Base-by-base conservation (phyloP, 2,888 invertebrate species). In the Drosophila siamana region DNA sequence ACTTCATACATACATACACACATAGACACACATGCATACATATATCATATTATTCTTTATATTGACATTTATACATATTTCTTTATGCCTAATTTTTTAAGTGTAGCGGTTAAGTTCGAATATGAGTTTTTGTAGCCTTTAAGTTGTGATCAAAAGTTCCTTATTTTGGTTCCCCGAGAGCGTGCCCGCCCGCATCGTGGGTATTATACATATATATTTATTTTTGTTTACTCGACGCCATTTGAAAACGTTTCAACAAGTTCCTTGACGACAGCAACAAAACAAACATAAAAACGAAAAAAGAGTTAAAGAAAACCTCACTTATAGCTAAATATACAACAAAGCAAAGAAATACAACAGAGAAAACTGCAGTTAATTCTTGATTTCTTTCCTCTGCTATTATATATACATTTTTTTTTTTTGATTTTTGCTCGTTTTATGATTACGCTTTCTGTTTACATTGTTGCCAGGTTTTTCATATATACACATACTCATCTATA, bases 101-200 rank as follows among this genome's bases (percentile, higher is more conserved):
- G 74, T 48, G 54, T 69, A 81, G 59, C 19, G 5, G 4, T 19
- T 74, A 73, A 73, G 69, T 62, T 63, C 59, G 64, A 26, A n/a
- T 47, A 38, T 40, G 26, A 50, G 43, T 74, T 77, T 76, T 33
- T 64, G 44, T 77, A 84, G 78, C 62, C 72, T 78, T 69, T 88
- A 88, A 87, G 89, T 88, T 89, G 88, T 83, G 75, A 82, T 86
- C 86, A 72, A 90, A 89, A 91, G 91, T 91, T 91, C 91, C 91
- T 91, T 88, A 82, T 80, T 88, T 91, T 84, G 90, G 91, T 90
- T 90, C 86, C 89, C 91, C 82, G 65, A 61, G 69, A 66, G 61
- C 52, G 65, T 59, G 59, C 61, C 56, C 61, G 59, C 64, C 46
- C 67, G 72, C 81, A 81, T 69, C 62, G 77, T 86, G 80, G 83